Evolutionary conservation across 1,140 invertebrate species (phyloP), one percentile per base, ranked within the genome.

Genomic region (Ganaspis sp.): DNA sequence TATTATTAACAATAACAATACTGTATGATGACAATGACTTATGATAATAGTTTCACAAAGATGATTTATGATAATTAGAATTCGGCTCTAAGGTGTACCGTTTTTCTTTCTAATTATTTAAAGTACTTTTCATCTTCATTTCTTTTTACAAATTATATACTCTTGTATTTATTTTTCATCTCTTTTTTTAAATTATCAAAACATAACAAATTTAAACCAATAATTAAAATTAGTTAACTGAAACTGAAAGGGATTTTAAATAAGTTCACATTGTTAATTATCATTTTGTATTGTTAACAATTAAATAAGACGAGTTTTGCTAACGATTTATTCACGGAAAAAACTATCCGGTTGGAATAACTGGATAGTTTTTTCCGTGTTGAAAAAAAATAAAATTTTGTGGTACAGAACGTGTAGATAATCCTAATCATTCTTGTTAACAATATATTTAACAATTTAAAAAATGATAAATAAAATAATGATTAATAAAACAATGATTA

Each of bases 1-100:
- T 64, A n/a, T 58, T n/a, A 17, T 64, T 64, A 64, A 64, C 58
- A 64, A 64, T 64, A 64, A 15, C 21, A 64, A 64, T 64, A 64
- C 23, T 64, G 58, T 34, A 29, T 64, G 58, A 64, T 49, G 58
- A 64, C 58, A 64, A 34, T 64, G 58, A 64, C 58, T 64, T 64
- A 64, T 64, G 58, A 64, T 64, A 64, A 64, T 64, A 26, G 26
- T 29, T 64, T 64, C 58, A 29, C 23, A 64, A 64, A 29, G 23
- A 64, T 64, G 58, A 26, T 26, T 49, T 49, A 49, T 49, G 45
- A 15, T 29, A n/a, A 64, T 29, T 29, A n/a, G 3, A 64, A 29
- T 64, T 64, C 58, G 58, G 23, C 58, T 64, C 58, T 64, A n/a
- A 64, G 58, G 58, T 64, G 58, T 64, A 15, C n/a, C 12, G 45